Conservation (phyloP, 2,888 invertebrate genomes). For the Sussaba pulchella region DNA sequence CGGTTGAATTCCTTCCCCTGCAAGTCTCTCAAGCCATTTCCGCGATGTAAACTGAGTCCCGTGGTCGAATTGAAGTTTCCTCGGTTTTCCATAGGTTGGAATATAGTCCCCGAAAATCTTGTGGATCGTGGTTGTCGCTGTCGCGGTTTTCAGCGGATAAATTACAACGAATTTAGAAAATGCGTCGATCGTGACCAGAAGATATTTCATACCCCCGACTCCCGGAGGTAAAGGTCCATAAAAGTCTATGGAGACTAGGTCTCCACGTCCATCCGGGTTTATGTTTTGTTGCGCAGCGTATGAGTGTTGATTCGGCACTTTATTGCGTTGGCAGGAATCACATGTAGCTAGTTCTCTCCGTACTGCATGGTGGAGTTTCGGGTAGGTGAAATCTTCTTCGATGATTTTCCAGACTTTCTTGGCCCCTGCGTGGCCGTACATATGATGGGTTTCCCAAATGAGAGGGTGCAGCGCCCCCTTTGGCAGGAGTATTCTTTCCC, state of each 20-base stretch:
- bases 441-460: background rate
- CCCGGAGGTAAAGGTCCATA: constrained; percentile 11
- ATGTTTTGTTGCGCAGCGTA: background rate
- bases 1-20: background rate
- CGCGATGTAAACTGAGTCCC: background rate
- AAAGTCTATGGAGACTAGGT: constrained; percentile 13
- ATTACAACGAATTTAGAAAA: background rate
- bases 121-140: no score
- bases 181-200: background rate
- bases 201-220: background rate
- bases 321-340: constrained; percentile 14
- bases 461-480: background rate
- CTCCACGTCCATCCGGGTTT: background rate
- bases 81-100: no score
- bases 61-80: background rate
- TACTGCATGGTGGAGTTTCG: background rate
- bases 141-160: background rate
- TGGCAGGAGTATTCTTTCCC: background rate
- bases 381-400: background rate
- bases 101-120: no score
- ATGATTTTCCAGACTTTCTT: constrained; percentile 9
- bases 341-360: background rate
- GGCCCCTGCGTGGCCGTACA: constrained; percentile 14
- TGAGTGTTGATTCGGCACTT: background rate
- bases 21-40: background rate